Conservation (phyloP, 2,797 vertebrate genomes). For the Ibycter americanus region DNA sequence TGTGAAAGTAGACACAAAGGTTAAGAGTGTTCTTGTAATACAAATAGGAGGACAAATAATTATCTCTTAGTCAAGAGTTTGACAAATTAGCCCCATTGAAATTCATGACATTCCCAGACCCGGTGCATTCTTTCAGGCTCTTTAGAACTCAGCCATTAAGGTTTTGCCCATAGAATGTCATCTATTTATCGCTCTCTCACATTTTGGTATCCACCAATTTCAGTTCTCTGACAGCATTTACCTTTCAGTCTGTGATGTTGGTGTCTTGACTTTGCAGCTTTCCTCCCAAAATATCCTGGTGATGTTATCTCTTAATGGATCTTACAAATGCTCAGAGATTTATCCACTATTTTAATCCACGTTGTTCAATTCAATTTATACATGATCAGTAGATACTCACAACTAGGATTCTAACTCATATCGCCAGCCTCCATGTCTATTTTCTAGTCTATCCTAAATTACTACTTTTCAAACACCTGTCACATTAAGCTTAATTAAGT, state of each 20-base stretch:
- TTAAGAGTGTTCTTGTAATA: background rate
- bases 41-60: background rate
- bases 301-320: background rate
- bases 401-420: background rate
- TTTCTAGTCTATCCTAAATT: background rate
- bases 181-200: background rate
- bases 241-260: background rate
- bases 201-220: background rate
- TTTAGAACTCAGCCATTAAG: background rate
- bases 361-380: background rate
- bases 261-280: background rate
- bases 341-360: background rate
- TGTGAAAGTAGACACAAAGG: background rate
- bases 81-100: background rate
- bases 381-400: background rate
- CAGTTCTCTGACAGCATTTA: background rate
- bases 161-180: background rate
- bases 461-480: background rate
- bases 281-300: background rate
- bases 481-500: background rate
- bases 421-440: background rate
- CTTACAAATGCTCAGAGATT: background rate
- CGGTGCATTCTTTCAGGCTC: background rate
- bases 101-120: background rate
- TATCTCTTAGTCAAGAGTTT: background rate